Percentiles rank a stretch among this genome's conserved stretches.
Conservation (phyloP, 2,888 invertebrate genomes). For the Cryptus viduatorius region DNA sequence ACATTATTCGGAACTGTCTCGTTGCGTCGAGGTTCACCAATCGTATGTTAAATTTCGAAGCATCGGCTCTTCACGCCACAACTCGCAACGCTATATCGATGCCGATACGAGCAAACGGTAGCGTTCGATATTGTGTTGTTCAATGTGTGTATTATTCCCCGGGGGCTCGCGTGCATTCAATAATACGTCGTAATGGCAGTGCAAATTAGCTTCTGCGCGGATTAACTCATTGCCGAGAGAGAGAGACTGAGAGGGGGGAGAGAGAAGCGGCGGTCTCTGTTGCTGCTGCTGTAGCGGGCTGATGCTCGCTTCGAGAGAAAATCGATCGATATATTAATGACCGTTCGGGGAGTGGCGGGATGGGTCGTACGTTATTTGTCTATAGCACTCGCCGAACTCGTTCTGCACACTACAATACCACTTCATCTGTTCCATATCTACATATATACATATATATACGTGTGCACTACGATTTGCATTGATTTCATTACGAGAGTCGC, state of each 20-base stretch:
- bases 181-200: conserved; percentile 76
- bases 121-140: conserved; percentile 51
- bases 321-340: conserved; percentile 68
- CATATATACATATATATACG: neutral
- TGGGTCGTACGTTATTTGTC: conserved; percentile 66
- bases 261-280: conserved; percentile 31
- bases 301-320: conserved; percentile 8
- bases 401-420: conserved; percentile 22
- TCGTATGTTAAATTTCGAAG: conserved; percentile 21
- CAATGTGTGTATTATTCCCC: conserved; percentile 51
- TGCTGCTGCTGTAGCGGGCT: neutral
- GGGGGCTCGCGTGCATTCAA: conserved; percentile 69
- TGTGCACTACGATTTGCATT: conserved; percentile 35
- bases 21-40: too few species aligned
- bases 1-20: too few species aligned
- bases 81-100: conserved; percentile 39
- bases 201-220: conserved; percentile 75
- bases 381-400: conserved; percentile 54
- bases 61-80: neutral
- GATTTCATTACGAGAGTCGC: conserved; percentile 51
- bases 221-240: conserved; percentile 74
- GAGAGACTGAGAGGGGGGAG: conserved; percentile 17
- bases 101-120: conserved; percentile 49
- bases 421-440: conserved; percentile 31
- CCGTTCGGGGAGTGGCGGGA: conserved; percentile 64